These are phyloP conservation scores for Ochropleura leucogaster DNA, from an alignment of 2,888 invertebrate genomes.

Conservation along the genomic window DNA sequence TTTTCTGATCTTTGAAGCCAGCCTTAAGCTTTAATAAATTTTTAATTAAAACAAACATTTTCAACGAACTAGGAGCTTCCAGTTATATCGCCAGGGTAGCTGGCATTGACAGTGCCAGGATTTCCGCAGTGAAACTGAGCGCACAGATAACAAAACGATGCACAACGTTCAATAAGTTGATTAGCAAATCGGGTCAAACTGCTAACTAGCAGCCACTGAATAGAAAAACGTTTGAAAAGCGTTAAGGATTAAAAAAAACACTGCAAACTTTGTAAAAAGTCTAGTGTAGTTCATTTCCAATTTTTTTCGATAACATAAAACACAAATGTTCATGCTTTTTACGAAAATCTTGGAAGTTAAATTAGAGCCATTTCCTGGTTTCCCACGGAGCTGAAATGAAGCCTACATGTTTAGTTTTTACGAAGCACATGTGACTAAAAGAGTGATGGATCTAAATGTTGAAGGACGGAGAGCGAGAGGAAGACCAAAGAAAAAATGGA, in stretches of 20 bases:
- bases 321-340: no score
- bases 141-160: conserved; percentile 8
- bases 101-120: background rate
- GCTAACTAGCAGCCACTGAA: background rate
- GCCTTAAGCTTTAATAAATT: background rate
- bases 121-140: conserved; percentile 23
- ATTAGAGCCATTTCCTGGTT: no score
- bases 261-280: no score
- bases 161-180: conserved; percentile 3
- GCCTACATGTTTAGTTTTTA: no score
- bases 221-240: background rate
- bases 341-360: no score
- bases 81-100: background rate
- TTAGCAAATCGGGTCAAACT: background rate
- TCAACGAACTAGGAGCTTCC: conserved; percentile 3
- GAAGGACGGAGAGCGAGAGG: no score
- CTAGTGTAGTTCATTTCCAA: background rate
- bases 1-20: background rate
- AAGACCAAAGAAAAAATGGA: no score
- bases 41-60: background rate
- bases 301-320: background rate
- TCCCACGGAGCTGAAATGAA: no score
- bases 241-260: background rate
- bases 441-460: no score
- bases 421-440: no score